Conservation (phyloP, 2,797 vertebrate species). For the Myotis findleyi region DNA sequence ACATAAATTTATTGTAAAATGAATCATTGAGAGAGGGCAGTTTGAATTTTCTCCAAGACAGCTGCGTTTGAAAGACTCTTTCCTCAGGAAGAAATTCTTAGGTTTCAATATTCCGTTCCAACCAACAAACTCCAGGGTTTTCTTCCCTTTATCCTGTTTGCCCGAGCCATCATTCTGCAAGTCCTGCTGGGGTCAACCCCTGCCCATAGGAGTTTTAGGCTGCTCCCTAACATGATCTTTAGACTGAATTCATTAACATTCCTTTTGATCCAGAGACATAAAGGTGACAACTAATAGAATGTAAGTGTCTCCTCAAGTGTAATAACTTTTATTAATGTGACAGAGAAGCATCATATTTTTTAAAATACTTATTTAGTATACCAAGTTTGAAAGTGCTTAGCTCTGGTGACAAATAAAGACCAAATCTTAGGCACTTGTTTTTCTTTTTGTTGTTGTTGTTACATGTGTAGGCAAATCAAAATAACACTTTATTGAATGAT, state of each 20-base stretch:
- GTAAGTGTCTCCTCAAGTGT: not conserved
- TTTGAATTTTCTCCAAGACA: conserved; percentile 50
- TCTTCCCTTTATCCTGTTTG: not conserved
- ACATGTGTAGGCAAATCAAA: not conserved
- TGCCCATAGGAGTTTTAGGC: not conserved
- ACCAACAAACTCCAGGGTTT: not conserved
- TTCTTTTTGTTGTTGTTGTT: not conserved
- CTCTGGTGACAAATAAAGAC: conserved; percentile 37
- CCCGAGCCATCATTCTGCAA: not conserved
- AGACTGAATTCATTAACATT: not conserved
- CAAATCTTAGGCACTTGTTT: not conserved
- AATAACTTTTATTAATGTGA: conserved; percentile 40
- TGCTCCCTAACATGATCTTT: not conserved
- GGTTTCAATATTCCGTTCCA: not conserved
- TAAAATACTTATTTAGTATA: conserved; percentile 27
- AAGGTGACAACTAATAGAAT: conserved; percentile 32
- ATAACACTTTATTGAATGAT: not conserved
- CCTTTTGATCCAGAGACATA: conserved; percentile 30
- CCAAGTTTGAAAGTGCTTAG: conserved; percentile 42
- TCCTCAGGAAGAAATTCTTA: not conserved
- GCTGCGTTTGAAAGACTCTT: conserved; percentile 10
- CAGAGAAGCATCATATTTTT: conserved; percentile 16
- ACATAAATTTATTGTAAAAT: conserved; percentile 49
- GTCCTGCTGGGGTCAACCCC: not conserved
- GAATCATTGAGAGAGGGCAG: not conserved